Evolutionary conservation across 2,797 vertebrate species (phyloP), one percentile per base, ranked within the genome.

Genomic region (Halcyon leucocephala): DNA sequence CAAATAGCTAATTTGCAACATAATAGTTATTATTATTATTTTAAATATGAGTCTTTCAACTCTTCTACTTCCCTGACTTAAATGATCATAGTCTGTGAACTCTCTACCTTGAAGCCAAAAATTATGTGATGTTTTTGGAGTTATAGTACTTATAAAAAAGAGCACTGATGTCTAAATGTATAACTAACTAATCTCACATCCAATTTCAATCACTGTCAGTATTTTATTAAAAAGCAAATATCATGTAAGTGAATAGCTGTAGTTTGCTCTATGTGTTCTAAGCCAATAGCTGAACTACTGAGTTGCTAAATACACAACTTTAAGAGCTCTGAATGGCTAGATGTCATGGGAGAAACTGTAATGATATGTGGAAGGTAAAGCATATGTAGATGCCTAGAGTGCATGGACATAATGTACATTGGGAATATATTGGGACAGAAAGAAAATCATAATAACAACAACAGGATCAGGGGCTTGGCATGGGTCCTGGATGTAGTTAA

Each of bases 361-460:
- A 64, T 2, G 3, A 25, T 52, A 65, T 10, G 2, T 58, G 8
- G 7, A 51, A 51, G 5, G 7, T 71, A 78, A 69, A 64, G 24
- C 7, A 26, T 60, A 26, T 41, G 7, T 64, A 33, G 21, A 37
- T 41, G 39, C 0, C 25, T 57, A 39, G 33, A 72, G 65, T 52
- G 16, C 3, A 60, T 3, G 3, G 10, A 20, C 31, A 46, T 41
- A 15, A 2, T 17, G 21, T n/a, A 74, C 70, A 11, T 0, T 22
- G 46, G 21, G 3, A 67, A 7, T 54, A 31, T 65, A 28, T 54
- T 52, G 17, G 3, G 5, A 58, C 64, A 77, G 26, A 82, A 65
- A 64, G 1, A 58, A 62, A 39, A 39, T 16, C 39, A 41, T 10
- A 39, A 26, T 10, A 70, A 39, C 7, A 39, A 48, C 3, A 74